A percentile compares a stretch with the other conserved stretches of the same genome.
Evolutionary conservation across 2,113 vertebrate species (phyloP).

Genomic region (Circaetus cinerascens): DNA sequence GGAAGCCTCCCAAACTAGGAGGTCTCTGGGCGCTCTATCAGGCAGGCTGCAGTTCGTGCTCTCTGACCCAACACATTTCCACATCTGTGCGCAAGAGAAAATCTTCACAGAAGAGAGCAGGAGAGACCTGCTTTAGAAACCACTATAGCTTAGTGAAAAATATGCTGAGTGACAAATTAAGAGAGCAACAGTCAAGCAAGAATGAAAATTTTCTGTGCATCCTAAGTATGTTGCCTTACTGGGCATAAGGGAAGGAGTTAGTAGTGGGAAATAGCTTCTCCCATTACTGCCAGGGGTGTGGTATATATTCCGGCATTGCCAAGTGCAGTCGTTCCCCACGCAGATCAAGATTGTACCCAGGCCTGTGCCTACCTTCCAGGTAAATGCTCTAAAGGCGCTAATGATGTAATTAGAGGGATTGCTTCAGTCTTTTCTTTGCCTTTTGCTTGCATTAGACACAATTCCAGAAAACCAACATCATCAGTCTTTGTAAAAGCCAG

Average conservation of each 20-base stretch:
- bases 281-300: neutral
- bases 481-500: neutral
- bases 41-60: rapidly evolving
- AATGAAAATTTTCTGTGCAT: neutral
- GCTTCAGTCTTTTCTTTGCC: neutral
- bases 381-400: rapidly evolving
- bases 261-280: neutral
- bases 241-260: neutral
- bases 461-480: neutral
- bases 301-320: neutral
- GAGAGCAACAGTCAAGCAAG: neutral
- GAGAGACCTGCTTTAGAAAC: neutral
- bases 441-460: neutral
- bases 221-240: neutral
- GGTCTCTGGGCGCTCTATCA: neutral
- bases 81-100: neutral
- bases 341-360: neutral
- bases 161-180: neutral
- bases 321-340: neutral
- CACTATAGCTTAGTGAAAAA: neutral
- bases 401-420: neutral
- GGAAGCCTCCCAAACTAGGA: neutral
- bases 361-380: neutral
- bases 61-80: neutral
- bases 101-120: neutral